These are phyloP conservation scores for Mayetiola destructor DNA, from an alignment of 2,888 invertebrate species.

Conservation along the genomic window DNA sequence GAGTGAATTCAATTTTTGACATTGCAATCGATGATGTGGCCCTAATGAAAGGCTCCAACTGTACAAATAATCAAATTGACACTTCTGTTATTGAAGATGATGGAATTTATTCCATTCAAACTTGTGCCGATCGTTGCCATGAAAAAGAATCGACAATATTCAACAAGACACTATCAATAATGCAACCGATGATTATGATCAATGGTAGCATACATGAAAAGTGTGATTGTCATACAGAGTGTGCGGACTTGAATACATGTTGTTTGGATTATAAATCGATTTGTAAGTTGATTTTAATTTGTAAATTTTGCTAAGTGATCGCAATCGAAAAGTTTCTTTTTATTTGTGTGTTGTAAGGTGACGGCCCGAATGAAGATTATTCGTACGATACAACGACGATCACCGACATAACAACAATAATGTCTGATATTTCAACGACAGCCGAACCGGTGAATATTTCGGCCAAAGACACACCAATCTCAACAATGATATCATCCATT, in stretches of 20 bases:
- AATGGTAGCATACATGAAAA: conserved; percentile 23
- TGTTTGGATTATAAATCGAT: conserved; percentile 50
- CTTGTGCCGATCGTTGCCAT: conserved; percentile 41
- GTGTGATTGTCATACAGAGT: conserved; percentile 47
- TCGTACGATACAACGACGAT: neutral
- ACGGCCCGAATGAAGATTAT: neutral
- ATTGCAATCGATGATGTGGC: conserved; percentile 69
- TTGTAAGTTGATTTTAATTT: conserved; percentile 30
- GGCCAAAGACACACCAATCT: too few relatives aligned
- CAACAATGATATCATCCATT: too few relatives aligned
- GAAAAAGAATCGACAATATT: conserved; percentile 17
- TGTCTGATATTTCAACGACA: neutral
- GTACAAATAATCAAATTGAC: neutral
- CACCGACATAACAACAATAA: neutral
- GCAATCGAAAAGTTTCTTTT: neutral
- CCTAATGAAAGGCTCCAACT: neutral
- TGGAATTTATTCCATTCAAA: conserved; percentile 32
- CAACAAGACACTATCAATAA: neutral
- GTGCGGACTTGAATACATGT: conserved; percentile 41
- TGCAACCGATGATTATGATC: neutral
- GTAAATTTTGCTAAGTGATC: neutral
- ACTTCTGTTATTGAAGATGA: conserved; percentile 18
- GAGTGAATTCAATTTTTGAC: conserved; percentile 51
- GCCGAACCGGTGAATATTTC: neutral
- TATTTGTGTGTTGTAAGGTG: neutral